phyloP scores from a whole-genome alignment of 2,797 vertebrate genomes.

The Cossypha heuglini region DNA sequence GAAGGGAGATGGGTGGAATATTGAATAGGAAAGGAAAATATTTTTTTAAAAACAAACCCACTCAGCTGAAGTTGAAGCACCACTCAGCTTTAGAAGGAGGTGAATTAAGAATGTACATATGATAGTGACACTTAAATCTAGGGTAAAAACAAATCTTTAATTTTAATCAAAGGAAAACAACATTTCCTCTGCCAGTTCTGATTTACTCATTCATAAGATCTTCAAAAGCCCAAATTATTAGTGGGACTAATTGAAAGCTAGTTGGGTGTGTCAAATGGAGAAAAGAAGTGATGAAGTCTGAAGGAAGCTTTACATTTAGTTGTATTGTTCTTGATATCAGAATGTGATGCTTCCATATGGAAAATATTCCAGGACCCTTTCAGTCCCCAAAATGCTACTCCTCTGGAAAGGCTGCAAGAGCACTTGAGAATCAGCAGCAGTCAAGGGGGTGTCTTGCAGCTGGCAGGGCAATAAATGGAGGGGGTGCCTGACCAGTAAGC shows the following conservation, averaged over 20 bases:
- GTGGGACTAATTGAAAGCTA: not conserved
- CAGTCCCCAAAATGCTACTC: not conserved
- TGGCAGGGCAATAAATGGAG: accelerated
- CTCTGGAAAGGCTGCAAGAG: not conserved
- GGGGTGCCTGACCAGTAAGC: not conserved
- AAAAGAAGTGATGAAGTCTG: not conserved
- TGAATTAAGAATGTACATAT: not conserved
- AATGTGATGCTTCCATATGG: not conserved
- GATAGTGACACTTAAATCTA: not conserved
- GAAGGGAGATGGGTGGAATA: not conserved
- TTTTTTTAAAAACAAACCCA: constrained; percentile 35
- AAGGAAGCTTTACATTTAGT: constrained; percentile 13
- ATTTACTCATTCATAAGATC: constrained; percentile 33
- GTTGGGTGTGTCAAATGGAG: not conserved
- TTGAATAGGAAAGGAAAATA: not conserved
- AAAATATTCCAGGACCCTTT: not conserved
- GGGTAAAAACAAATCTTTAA: constrained; percentile 35
- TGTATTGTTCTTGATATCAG: not conserved
- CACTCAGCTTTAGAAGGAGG: constrained; percentile 31
- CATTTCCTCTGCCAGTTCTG: constrained; percentile 3
- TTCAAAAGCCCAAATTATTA: constrained; percentile 28
- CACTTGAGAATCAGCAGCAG: not conserved
- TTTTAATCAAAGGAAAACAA: constrained; percentile 27
- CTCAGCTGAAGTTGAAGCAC: constrained; percentile 38
- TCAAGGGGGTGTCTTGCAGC: not conserved